Base-by-base conservation (phyloP, 2,797 vertebrate species). In the Pseudochromis fuscus region DNA sequence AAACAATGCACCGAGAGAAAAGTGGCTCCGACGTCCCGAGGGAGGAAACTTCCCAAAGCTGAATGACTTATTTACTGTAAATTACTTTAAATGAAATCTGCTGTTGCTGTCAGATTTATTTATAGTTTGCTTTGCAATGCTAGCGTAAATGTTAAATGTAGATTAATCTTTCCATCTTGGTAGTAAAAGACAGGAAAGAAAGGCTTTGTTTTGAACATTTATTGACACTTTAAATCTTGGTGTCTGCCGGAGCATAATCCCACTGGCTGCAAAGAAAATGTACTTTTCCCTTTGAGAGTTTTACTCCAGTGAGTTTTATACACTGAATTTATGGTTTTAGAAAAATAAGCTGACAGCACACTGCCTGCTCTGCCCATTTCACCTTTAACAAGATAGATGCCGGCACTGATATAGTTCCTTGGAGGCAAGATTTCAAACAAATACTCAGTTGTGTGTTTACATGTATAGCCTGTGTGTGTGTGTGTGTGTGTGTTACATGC, bases 311-410 rank as follows among this genome's bases (percentile, higher is more conserved):
- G 82, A 85, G 81, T 91, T 93, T 93, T 89, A 93, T 91, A 84
- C 74, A 82, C 80, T 88, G 79, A 83, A 89, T 92, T 91, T 92
- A 90, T 90, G 87, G 85, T 88, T 92, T 87, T 78, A 79, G 73
- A 89, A 85, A 91, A 91, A 90, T 85, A 90, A 89, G 81, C 80
- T 88, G 84, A 90, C 90, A 91, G 81, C 79, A 75, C 78, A 83
- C 86, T 81, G 83, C 81, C 85, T 81, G 66, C 70, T 79, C 77
- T 87, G 69, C 82, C 85, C 78, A 84, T 87, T 88, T 90, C 87
- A 91, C 86, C 89, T 90, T 87, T 89, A 90, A 86, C 90, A 87
- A 91, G 87, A 87, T 88, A 91, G 85, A 91, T 88, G 73, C 77
- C 84, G 71, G 59, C 77, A 77, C 66, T 75, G 83, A 92, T 91